Conservation (phyloP, 2,113 vertebrate species). For the Chlorodrepanis virens region DNA sequence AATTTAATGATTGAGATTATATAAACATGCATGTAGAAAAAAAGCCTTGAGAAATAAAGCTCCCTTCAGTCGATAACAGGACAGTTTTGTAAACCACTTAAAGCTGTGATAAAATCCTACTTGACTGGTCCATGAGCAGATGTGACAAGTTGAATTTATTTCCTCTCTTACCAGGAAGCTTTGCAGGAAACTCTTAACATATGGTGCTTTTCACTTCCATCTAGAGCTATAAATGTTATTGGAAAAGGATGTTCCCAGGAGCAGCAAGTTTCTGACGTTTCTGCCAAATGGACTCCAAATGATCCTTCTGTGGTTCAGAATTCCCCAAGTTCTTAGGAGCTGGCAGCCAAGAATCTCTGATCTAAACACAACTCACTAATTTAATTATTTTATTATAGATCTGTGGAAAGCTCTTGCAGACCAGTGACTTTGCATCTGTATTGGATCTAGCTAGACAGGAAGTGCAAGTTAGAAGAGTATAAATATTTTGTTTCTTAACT, state of each 20-base stretch:
- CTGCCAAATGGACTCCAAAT: slow-evolving; percentile 84
- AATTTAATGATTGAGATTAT: slow-evolving; percentile 70
- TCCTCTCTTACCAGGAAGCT: slow-evolving; percentile 86
- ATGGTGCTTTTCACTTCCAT: slow-evolving; percentile 84
- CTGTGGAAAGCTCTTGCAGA: slow-evolving; percentile 73
- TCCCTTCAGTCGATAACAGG: slow-evolving; percentile 79
- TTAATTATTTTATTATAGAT: slow-evolving; percentile 89
- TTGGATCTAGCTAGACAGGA: slow-evolving; percentile 75
- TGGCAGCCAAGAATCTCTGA: slow-evolving; percentile 81
- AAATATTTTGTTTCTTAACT: slow-evolving; percentile 80
- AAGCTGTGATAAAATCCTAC: slow-evolving; percentile 89
- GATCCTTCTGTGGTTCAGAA: slow-evolving; percentile 81
- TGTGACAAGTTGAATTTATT: slow-evolving; percentile 96
- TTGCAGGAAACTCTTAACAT: slow-evolving; percentile 89
- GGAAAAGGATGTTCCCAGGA: slow-evolving; percentile 84
- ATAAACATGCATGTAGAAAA: slow-evolving; percentile 41
- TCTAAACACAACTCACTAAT: slow-evolving; percentile 83
- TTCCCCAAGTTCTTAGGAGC: slow-evolving; percentile 80
- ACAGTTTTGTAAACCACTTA: slow-evolving; percentile 91
- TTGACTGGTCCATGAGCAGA: slow-evolving; percentile 85
- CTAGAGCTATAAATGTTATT: slow-evolving; percentile 85
- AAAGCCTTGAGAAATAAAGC: slow-evolving; percentile 61
- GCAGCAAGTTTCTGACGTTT: slow-evolving; percentile 78
- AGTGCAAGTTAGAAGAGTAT: slow-evolving; percentile 66
- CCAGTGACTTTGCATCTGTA: slow-evolving; percentile 78